These are phyloP conservation scores for Peromyscus aztecus DNA, from an alignment of 2,797 vertebrate species.

Conservation along the genomic window DNA sequence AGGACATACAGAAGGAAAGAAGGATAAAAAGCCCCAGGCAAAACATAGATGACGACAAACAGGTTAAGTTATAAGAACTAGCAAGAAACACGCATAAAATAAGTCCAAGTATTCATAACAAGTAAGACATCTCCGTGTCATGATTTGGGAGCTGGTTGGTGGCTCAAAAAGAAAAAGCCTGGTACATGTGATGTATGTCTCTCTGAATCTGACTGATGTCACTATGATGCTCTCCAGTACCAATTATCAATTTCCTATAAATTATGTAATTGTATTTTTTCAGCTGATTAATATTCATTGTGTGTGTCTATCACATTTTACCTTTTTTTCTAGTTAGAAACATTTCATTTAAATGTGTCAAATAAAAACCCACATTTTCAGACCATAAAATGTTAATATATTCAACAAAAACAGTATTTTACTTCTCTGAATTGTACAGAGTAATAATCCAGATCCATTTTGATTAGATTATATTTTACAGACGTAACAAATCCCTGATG, in stretches of 20 bases:
- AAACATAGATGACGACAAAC: too few relatives aligned
- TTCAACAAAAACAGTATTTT: constrained; percentile 89
- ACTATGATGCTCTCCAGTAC: neutral
- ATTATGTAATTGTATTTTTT: neutral
- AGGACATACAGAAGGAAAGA: too few relatives aligned
- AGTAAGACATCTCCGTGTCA: too few relatives aligned
- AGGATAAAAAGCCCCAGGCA: too few relatives aligned
- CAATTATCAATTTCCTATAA: neutral
- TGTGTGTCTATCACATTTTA: neutral
- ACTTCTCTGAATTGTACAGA: constrained; percentile 86
- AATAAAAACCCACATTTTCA: constrained; percentile 89
- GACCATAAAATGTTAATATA: constrained; percentile 89
- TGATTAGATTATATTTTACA: constrained; percentile 89
- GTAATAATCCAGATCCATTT: constrained; percentile 88
- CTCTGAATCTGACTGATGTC: neutral
- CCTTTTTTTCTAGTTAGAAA: constrained; percentile 87
- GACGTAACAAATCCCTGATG: constrained; percentile 90
- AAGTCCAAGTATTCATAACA: too few relatives aligned
- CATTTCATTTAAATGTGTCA: constrained; percentile 91
- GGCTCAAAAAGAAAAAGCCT: too few relatives aligned
- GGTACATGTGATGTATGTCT: neutral
- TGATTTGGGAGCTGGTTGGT: too few relatives aligned
- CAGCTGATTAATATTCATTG: neutral
- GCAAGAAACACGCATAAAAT: too few relatives aligned
- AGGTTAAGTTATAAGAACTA: too few relatives aligned